phyloP scores from a whole-genome alignment of 2,113 vertebrate species.

The Podiceps cristatus region DNA sequence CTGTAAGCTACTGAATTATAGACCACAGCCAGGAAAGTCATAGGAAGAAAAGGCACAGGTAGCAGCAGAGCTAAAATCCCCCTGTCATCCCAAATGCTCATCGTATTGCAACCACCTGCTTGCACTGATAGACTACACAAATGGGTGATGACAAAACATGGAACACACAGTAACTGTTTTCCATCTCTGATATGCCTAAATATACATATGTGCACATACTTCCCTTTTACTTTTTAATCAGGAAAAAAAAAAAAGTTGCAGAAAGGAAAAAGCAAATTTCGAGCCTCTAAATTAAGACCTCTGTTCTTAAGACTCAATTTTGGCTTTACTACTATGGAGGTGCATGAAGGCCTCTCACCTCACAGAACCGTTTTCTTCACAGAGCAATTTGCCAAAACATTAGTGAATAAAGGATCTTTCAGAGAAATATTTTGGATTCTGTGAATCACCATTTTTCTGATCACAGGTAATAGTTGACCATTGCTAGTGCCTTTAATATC shows the following conservation, averaged over 20 bases:
- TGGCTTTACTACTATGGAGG: neutral
- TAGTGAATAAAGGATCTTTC: neutral
- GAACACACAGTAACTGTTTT: neutral
- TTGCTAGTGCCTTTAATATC: neutral
- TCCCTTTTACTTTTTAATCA: neutral
- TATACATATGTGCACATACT: neutral
- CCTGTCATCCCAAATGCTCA: neutral
- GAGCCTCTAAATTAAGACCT: neutral
- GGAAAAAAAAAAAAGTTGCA: neutral
- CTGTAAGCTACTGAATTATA: neutral
- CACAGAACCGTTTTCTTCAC: neutral
- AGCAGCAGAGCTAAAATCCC: neutral
- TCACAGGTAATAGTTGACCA: neutral
- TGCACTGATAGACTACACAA: neutral
- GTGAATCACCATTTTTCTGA: neutral
- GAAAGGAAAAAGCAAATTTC: neutral
- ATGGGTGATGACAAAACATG: neutral
- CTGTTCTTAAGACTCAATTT: neutral
- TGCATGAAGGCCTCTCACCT: neutral
- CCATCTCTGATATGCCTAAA: neutral
- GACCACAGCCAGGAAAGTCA: neutral
- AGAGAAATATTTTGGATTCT: neutral
- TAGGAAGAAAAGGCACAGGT: neutral
- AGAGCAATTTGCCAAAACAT: neutral
- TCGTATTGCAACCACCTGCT: neutral